phyloP scores from a whole-genome alignment of 2,797 vertebrate species.

The Anguilla anguilla region DNA sequence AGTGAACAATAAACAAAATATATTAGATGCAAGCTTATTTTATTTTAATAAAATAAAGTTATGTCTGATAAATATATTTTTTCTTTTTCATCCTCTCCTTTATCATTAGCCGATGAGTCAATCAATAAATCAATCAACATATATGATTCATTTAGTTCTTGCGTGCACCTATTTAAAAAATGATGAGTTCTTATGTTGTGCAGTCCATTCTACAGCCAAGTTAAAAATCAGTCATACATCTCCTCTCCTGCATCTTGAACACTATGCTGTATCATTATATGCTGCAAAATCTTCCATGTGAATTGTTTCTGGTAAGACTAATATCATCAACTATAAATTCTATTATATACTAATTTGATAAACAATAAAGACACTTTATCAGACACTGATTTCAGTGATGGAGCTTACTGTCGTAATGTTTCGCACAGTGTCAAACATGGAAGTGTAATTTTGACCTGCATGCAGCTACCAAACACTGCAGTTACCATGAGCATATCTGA shows the following conservation, averaged over 20 bases:
- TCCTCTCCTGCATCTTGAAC: background rate
- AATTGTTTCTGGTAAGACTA: background rate
- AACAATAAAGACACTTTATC: too few relatives aligned
- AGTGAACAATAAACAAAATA: background rate
- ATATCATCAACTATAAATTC: background rate
- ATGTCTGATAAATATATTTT: background rate
- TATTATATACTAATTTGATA: too few relatives aligned
- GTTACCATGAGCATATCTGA: background rate
- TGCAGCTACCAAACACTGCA: too few relatives aligned
- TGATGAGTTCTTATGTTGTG: background rate
- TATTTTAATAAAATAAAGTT: background rate
- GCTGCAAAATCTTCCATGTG: background rate
- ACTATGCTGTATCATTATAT: background rate
- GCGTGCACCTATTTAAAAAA: too few relatives aligned
- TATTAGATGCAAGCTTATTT: background rate
- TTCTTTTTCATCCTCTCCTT: too few relatives aligned
- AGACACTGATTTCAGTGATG: background rate
- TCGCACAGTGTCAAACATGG: background rate
- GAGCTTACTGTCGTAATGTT: background rate
- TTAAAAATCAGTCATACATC: background rate
- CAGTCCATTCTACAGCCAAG: background rate
- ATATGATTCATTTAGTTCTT: background rate
- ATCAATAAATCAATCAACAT: background rate
- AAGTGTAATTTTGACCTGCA: too few relatives aligned
- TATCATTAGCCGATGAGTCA: background rate